Conservation (phyloP, 1,140 invertebrate genomes). For the Bacillus rossius region DNA sequence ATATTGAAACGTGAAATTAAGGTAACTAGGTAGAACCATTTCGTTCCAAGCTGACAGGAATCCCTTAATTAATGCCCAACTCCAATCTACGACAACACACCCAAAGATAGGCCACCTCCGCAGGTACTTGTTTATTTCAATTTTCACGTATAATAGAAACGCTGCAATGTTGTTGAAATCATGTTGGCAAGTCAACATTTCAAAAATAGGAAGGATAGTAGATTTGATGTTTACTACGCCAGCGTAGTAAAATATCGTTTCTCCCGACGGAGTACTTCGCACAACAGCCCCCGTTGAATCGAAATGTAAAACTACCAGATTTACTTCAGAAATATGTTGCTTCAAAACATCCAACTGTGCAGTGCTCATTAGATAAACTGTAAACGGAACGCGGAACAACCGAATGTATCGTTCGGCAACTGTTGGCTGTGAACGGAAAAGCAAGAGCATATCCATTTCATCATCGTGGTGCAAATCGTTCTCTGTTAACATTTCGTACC, state of each 20-base stretch:
- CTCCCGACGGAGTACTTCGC: conserved; percentile 4
- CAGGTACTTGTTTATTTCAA: conserved; percentile 6
- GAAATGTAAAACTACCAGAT: conserved; percentile 7
- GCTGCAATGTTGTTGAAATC: conserved; percentile 1
- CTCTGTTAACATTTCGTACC: too few species aligned
- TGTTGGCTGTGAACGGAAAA: too few species aligned
- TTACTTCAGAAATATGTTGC: conserved; percentile 1
- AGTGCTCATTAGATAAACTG: too few species aligned
- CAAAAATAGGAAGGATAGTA: conserved; percentile 16
- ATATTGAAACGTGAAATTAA: background rate
- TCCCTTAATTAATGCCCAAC: conserved; percentile 21
- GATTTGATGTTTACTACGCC: conserved; percentile 6
- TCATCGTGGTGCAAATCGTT: too few species aligned
- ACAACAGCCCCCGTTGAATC: conserved; percentile 8
- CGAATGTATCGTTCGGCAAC: too few species aligned
- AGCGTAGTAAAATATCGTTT: conserved; percentile 18
- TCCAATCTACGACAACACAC: conserved; percentile 20
- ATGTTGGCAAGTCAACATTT: conserved; percentile 19
- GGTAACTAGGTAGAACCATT: conserved; percentile 7
- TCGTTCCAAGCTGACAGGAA: conserved; percentile 18
- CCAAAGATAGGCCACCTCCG: conserved; percentile 18
- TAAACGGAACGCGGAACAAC: too few species aligned
- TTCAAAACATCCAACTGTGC: too few species aligned
- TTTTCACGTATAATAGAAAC: conserved; percentile 17
- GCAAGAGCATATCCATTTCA: too few species aligned